Conservation (phyloP, 2,888 invertebrate genomes). For the Zeuzera pyrina region DNA sequence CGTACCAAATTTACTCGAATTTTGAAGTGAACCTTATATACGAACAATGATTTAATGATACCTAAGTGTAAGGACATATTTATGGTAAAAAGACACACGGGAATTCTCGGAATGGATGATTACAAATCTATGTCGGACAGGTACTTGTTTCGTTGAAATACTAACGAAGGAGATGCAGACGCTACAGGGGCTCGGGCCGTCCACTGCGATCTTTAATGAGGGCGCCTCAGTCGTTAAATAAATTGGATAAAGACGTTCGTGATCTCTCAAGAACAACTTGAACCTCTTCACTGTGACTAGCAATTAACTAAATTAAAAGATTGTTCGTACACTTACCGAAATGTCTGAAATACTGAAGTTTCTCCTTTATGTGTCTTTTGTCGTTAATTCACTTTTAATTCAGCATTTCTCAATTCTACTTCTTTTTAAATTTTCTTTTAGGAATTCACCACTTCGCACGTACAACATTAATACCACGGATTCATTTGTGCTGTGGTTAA, state of each 20-base stretch:
- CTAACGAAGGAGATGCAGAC: slow-evolving; percentile 46
- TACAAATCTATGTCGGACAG: slow-evolving; percentile 1
- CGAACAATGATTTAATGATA: too few relatives aligned
- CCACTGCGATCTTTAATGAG: slow-evolving; percentile 65
- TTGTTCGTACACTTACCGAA: slow-evolving; percentile 60
- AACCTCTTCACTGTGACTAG: slow-evolving; percentile 65
- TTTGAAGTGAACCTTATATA: too few relatives aligned
- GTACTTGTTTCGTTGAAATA: slow-evolving; percentile 18
- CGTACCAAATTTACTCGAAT: too few relatives aligned
- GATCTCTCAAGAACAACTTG: slow-evolving; percentile 69
- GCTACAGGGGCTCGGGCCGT: slow-evolving; percentile 28
- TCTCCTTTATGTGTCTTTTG: slow-evolving; percentile 37
- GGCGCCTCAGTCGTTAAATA: slow-evolving; percentile 68
- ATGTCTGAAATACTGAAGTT: slow-evolving; percentile 41
- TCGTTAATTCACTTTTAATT: slow-evolving; percentile 37
- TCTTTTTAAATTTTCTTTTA: too few relatives aligned
- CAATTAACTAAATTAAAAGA: slow-evolving; percentile 73
- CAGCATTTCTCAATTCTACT: too few relatives aligned
- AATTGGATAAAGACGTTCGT: slow-evolving; percentile 72
- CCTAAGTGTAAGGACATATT: too few relatives aligned
- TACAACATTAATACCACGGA: too few relatives aligned
- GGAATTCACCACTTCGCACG: too few relatives aligned
- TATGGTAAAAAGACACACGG: slow-evolving; percentile 13
- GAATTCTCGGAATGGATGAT: slow-evolving; percentile 1
- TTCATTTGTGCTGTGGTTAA: too few relatives aligned